Conservation (phyloP, 1,140 invertebrate species). For the Neodiprion fabricii region DNA sequence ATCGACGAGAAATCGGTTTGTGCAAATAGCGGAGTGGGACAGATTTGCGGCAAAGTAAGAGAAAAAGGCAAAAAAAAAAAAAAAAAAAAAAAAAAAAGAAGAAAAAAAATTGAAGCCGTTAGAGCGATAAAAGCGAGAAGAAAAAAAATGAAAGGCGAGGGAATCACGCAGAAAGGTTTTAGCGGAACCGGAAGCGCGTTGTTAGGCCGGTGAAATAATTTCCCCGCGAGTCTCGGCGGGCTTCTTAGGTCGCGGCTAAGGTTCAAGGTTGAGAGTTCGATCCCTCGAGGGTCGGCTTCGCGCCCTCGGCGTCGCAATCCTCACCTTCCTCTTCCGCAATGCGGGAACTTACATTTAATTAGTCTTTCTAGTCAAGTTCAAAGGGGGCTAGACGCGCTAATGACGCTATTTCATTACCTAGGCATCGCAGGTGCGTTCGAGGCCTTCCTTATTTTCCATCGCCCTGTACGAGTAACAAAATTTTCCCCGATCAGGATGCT, state of each 20-base stretch:
- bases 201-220: background rate
- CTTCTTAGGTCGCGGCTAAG: background rate
- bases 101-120: background rate
- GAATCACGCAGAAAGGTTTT: background rate
- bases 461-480: background rate
- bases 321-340: background rate
- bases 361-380: slow-evolving; percentile 4
- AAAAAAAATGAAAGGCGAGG: too few species aligned
- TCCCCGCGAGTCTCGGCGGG: background rate
- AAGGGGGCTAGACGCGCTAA: background rate
- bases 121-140: background rate
- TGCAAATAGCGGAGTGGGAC: too few species aligned
- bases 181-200: background rate
- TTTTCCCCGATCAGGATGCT: too few species aligned
- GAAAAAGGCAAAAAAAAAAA: too few species aligned
- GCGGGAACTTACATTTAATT: background rate
- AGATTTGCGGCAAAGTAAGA: too few species aligned
- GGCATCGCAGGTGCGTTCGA: background rate
- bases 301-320: background rate
- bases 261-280: background rate
- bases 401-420: background rate
- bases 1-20: too few species aligned
- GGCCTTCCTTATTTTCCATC: background rate
- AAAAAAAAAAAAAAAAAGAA: too few species aligned
- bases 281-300: background rate